Percentiles rank a stretch among this genome's conserved stretches.
phyloP scores from a whole-genome alignment of 2,888 invertebrate species.

The Ennomos quercinarius region DNA sequence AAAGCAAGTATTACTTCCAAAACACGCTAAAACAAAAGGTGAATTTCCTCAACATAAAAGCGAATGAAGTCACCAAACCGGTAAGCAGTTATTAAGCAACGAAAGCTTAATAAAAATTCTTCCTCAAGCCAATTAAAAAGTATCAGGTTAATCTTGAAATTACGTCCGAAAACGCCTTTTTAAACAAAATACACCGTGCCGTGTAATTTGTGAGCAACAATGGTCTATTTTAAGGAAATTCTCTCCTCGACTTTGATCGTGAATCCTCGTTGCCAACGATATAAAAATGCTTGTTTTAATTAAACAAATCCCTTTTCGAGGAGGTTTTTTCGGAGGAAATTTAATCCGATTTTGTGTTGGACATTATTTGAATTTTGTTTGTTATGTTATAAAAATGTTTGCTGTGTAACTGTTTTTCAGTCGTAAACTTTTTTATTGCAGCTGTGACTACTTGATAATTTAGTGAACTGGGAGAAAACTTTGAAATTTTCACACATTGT shows the following conservation, averaged over 20 bases:
- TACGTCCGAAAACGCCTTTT: conserved; percentile 16
- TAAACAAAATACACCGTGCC: conserved; percentile 17
- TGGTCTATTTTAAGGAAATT: conserved; percentile 14
- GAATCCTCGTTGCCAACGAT: conserved; percentile 23
- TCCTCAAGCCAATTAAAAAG: conserved; percentile 20
- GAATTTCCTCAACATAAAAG: conserved; percentile 1
- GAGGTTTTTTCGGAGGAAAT: conserved; percentile 2
- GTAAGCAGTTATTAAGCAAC: conserved; percentile 21
- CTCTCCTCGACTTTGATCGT: conserved; percentile 20
- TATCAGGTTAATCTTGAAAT: conserved; percentile 28
- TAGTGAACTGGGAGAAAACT: too few species aligned
- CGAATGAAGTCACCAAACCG: conserved; percentile 5
- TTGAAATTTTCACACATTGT: too few species aligned
- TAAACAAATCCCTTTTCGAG: conserved; percentile 15
- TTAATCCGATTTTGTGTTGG: conserved; percentile 3
- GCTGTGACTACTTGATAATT: too few species aligned
- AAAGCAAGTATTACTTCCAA: not conserved
- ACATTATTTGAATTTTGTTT: not conserved
- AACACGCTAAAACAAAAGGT: not conserved
- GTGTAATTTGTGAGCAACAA: conserved; percentile 21
- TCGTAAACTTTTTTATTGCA: too few species aligned
- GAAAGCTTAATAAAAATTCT: conserved; percentile 22
- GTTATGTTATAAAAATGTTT: too few species aligned
- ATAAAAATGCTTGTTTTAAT: conserved; percentile 29
- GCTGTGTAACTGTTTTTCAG: too few species aligned